phyloP scores from a whole-genome alignment of 2,113 vertebrate genomes.

The Antennarius striatus region DNA sequence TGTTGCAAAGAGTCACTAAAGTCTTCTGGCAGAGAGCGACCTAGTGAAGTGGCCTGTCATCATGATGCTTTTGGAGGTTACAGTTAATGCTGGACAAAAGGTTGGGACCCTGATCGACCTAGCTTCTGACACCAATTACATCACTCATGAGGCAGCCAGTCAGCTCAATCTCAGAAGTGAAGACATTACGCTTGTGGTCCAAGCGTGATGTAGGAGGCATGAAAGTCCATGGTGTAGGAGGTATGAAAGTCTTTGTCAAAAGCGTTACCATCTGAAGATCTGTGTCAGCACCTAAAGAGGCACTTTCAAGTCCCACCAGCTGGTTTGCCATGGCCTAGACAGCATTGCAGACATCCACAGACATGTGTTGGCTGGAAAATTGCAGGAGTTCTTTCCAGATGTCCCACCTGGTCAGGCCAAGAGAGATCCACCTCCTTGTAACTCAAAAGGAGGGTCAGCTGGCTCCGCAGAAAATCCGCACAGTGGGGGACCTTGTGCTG shows the following conservation, averaged over 20 bases:
- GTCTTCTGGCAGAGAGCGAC: too few species aligned
- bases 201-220: constrained; percentile 34
- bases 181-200: constrained; percentile 20
- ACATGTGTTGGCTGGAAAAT: not conserved
- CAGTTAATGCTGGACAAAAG: constrained; percentile 42
- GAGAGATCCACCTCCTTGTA: too few species aligned
- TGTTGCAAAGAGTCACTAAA: too few species aligned
- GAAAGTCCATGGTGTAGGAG: constrained; percentile 17
- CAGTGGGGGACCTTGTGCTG: too few species aligned
- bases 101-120: constrained; percentile 35
- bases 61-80: too few species aligned
- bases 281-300: not conserved
- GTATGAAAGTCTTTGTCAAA: not conserved
- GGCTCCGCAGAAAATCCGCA: too few species aligned
- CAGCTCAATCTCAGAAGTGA: constrained; percentile 16
- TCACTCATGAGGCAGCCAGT: constrained; percentile 32
- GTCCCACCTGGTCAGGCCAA: not conserved
- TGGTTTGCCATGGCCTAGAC: not conserved
- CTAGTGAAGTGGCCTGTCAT: too few species aligned
- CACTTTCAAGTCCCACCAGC: not conserved
- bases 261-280: not conserved
- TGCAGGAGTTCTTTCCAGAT: not conserved
- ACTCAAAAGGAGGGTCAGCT: too few species aligned
- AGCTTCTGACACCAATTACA: constrained; percentile 43
- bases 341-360: not conserved